Conservation (phyloP, 2,888 invertebrate species). For the Standfussiana lucernea region DNA sequence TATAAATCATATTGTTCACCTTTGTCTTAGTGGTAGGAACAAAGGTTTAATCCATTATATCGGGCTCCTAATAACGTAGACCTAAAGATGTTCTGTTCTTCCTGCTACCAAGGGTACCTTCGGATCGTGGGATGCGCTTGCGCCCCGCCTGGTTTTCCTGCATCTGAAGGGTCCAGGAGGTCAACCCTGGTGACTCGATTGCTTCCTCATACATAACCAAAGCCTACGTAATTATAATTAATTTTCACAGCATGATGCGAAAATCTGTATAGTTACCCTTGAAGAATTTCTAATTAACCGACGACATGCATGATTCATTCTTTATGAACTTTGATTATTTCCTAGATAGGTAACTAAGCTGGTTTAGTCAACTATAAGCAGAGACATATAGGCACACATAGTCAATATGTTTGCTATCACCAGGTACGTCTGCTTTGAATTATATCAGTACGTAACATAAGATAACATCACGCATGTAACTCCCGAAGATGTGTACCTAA, state of each 20-base stretch:
- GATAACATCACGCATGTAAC: too few relatives aligned
- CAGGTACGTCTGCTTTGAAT: too few relatives aligned
- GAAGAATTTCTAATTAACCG: conserved; percentile 45
- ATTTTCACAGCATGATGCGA: conserved; percentile 38
- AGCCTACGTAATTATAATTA: conserved; percentile 44
- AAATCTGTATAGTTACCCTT: conserved; percentile 19
- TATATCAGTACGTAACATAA: too few relatives aligned
- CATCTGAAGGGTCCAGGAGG: background rate
- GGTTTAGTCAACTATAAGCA: background rate
- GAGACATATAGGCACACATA: background rate
- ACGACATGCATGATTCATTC: conserved; percentile 16
- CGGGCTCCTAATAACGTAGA: background rate
- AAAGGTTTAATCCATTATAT: background rate
- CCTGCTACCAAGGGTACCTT: background rate
- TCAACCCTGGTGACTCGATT: conserved; percentile 7
- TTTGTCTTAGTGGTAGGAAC: background rate
- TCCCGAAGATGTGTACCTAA: too few relatives aligned
- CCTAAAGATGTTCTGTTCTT: background rate
- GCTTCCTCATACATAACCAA: background rate
- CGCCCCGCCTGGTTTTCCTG: background rate
- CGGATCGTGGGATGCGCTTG: background rate
- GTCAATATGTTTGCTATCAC: too few relatives aligned
- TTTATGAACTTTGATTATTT: conserved; percentile 16
- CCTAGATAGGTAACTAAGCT: background rate
- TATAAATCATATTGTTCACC: background rate